A percentile compares a stretch with the other conserved stretches of the same genome.
These are phyloP conservation scores for Eulacestoma nigropectus DNA, from an alignment of 2,113 vertebrate species.

Conservation along the genomic window DNA sequence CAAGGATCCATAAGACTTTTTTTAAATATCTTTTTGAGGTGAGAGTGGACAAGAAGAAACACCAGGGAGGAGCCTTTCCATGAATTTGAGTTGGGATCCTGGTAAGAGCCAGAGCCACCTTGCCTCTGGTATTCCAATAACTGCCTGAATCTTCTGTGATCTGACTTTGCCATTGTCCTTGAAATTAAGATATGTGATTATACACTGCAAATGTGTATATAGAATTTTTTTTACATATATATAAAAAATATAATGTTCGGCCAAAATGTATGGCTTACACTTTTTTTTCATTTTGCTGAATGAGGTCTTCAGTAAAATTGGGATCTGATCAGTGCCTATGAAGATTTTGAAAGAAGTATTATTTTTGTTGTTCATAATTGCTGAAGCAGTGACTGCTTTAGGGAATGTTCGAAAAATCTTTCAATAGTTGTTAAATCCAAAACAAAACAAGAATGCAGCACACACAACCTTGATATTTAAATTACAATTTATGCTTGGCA, in stretches of 20 bases:
- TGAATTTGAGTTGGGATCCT: neutral
- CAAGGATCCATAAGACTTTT: neutral
- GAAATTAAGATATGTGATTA: neutral
- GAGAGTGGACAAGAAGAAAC: neutral
- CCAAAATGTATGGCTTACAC: neutral
- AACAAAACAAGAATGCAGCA: neutral
- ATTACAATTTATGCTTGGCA: neutral
- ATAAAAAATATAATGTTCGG: neutral
- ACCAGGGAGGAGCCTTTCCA: neutral
- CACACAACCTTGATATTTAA: neutral
- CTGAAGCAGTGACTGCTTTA: neutral
- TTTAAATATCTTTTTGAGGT: neutral
- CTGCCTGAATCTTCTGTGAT: neutral
- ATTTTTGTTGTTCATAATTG: neutral
- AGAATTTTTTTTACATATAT: neutral
- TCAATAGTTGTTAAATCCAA: neutral
- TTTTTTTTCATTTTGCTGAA: neutral
- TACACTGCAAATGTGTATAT: neutral
- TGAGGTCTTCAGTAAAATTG: neutral
- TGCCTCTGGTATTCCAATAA: neutral
- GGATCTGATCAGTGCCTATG: neutral
- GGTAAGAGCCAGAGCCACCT: neutral
- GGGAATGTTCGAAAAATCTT: neutral
- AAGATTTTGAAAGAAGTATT: neutral
- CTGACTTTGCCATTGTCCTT: neutral